A percentile compares a stretch with the other conserved stretches of the same genome.
These are phyloP conservation scores for Eucidaris tribuloides DNA, from an alignment of 35 echinoderm and acorn worm genomes.

Conservation along the genomic window DNA sequence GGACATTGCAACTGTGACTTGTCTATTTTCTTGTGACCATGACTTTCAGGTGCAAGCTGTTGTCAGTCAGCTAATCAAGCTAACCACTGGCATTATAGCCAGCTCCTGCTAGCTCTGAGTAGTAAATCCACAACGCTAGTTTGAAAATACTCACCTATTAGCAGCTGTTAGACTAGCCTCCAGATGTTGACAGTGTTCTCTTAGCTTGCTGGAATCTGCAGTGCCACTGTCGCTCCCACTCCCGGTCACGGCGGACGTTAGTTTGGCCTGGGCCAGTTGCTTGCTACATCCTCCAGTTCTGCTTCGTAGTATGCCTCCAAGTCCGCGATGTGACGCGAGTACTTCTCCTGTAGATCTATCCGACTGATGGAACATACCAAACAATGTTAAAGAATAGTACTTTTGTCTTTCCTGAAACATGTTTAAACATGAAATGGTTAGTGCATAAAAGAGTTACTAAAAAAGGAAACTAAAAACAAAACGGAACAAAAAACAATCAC, in stretches of 20 bases:
- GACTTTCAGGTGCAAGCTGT: background rate
- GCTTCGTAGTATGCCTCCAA: conserved; percentile 65
- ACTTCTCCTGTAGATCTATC: conserved; percentile 56
- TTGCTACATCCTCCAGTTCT: conserved; percentile 57
- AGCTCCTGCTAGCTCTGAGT: background rate
- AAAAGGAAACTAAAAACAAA: background rate
- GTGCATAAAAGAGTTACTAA: background rate
- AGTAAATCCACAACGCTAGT: background rate
- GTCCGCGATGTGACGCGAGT: conserved; percentile 70
- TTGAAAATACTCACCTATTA: conserved; percentile 44
- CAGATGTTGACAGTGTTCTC: conserved; percentile 32
- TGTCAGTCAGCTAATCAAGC: background rate
- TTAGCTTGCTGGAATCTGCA: conserved; percentile 33
- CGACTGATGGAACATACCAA: background rate
- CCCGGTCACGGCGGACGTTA: background rate
- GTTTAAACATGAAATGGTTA: background rate
- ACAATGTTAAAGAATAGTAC: background rate
- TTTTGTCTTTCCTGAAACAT: background rate
- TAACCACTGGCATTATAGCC: no score
- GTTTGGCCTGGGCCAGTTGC: conserved; percentile 38
- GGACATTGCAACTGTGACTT: background rate
- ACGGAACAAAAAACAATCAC: background rate
- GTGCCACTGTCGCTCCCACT: conserved; percentile 1
- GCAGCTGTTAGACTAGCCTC: conserved; percentile 46
- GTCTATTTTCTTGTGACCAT: background rate